phyloP scores from a whole-genome alignment of 2,888 invertebrate genomes.

The Podabrus alpinus region DNA sequence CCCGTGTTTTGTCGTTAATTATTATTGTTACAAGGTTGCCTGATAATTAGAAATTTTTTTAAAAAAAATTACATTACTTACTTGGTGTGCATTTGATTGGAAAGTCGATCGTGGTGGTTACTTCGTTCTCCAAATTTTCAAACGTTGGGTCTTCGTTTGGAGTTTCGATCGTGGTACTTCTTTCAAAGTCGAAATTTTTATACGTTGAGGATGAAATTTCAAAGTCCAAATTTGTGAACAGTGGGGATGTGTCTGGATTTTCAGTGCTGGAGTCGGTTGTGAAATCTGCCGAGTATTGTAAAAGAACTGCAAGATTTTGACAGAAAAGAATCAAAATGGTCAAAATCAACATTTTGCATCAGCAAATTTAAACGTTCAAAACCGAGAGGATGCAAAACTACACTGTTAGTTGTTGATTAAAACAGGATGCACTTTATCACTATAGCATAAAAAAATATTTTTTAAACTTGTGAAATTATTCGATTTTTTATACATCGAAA shows the following conservation, averaged over 20 bases:
- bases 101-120: not conserved
- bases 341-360: constrained; percentile 14
- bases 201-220: too few relatives aligned
- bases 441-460: not conserved
- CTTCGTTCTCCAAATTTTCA: too few relatives aligned
- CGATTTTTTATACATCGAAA: not conserved
- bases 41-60: not conserved
- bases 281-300: not conserved
- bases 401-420: constrained; percentile 26
- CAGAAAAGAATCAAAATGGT: constrained; percentile 1
- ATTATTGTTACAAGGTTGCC: too few relatives aligned
- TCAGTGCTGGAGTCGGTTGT: not conserved
- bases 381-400: constrained; percentile 32
- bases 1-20: too few relatives aligned
- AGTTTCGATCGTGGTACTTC: too few relatives aligned
- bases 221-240: too few relatives aligned
- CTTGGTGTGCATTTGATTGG: not conserved
- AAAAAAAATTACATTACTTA: not conserved
- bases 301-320: not conserved
- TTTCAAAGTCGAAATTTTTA: too few relatives aligned
- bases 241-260: too few relatives aligned
- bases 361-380: not conserved
- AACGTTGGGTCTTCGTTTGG: too few relatives aligned
- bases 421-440: constrained; percentile 35
- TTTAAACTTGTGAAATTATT: not conserved